Conservation (phyloP, 2,113 vertebrate genomes). For the Laticauda colubrina region DNA sequence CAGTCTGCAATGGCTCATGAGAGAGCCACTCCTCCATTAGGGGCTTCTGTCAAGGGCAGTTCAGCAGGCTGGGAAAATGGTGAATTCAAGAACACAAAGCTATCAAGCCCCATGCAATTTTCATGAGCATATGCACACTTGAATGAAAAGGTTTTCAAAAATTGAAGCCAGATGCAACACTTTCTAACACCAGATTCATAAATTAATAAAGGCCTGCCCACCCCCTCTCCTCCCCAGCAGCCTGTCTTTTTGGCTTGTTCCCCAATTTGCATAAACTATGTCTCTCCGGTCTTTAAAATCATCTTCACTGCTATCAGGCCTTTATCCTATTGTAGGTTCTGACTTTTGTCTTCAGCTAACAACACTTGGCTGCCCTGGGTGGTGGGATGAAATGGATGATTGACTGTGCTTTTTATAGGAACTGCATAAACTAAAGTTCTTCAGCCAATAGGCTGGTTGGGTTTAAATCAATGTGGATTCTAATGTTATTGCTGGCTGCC, state of each 20-base stretch:
- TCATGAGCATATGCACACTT: constrained; percentile 22
- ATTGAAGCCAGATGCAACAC: constrained; percentile 17
- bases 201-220: constrained; percentile 21
- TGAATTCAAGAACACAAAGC: constrained; percentile 1
- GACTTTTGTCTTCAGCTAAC: background rate
- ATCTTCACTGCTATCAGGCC: background rate
- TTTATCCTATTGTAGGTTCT: background rate
- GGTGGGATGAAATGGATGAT: background rate
- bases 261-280: constrained; percentile 8
- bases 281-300: background rate
- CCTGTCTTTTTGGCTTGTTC: background rate
- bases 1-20: background rate
- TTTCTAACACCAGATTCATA: constrained; percentile 26
- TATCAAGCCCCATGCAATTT: constrained; percentile 23
- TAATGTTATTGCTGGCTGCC: background rate
- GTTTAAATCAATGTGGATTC: background rate
- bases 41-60: background rate
- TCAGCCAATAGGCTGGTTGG: background rate
- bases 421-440: background rate
- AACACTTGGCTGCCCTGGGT: background rate
- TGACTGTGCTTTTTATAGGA: background rate
- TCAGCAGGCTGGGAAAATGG: background rate
- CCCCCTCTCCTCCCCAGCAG: background rate
- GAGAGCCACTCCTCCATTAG: background rate
- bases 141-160: constrained; percentile 26